Conservation (phyloP, 1,140 invertebrate species). For the Drosophila auraria region DNA sequence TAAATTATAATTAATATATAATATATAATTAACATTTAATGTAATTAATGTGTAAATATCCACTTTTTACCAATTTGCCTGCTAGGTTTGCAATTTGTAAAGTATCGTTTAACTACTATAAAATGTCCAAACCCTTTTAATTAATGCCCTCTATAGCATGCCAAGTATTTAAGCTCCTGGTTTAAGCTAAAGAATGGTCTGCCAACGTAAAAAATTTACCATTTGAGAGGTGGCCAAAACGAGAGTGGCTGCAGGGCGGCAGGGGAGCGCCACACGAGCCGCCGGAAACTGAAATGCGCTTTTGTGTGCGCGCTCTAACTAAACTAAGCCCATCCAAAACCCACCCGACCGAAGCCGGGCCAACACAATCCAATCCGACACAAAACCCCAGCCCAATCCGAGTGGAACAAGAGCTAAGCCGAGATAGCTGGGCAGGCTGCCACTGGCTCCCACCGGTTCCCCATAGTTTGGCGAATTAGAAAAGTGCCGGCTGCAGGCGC, state of each 20-base stretch:
- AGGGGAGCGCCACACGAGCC: slow-evolving; percentile 22
- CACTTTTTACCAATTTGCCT: not conserved
- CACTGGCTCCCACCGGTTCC: slow-evolving; percentile 15
- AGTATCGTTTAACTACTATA: not conserved
- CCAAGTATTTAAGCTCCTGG: not conserved
- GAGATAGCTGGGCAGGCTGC: slow-evolving; percentile 14
- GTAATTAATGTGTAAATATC: not conserved
- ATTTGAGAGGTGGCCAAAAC: slow-evolving; percentile 24
- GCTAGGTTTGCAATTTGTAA: not conserved
- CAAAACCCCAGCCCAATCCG: slow-evolving; percentile 35
- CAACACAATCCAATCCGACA: slow-evolving; percentile 19
- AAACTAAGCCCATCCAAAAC: slow-evolving; percentile 14
- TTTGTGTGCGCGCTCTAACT: slow-evolving; percentile 39
- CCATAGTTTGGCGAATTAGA: slow-evolving; percentile 71
- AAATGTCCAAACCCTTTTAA: not conserved
- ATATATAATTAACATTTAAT: too few relatives aligned
- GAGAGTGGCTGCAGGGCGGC: slow-evolving; percentile 5
- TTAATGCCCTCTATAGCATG: not conserved
- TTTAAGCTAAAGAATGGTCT: not conserved
- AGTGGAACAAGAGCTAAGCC: slow-evolving; percentile 21
- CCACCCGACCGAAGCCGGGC: slow-evolving; percentile 9
- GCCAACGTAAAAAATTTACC: not conserved
- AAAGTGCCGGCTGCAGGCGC: slow-evolving; percentile 78
- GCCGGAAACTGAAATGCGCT: slow-evolving; percentile 51
- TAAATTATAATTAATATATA: too few relatives aligned